These are phyloP conservation scores for Rissa tridactyla DNA, from an alignment of 2,113 vertebrate species.

Conservation along the genomic window DNA sequence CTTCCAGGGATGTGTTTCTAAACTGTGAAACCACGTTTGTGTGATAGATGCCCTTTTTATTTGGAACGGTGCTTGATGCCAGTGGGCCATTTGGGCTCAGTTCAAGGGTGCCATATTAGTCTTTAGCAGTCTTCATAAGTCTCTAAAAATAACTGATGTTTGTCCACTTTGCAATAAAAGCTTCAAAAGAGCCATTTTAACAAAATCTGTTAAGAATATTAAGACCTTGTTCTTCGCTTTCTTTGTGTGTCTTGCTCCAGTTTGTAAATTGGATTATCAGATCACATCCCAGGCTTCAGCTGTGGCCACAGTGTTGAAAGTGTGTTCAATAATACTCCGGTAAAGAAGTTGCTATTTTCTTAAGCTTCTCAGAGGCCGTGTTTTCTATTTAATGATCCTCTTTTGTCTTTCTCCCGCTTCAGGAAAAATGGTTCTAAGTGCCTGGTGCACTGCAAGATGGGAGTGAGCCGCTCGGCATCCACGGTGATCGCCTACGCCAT, in stretches of 20 bases:
- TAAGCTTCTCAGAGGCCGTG: not conserved
- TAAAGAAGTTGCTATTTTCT: not conserved
- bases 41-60: not conserved
- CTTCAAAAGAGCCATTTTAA: not conserved
- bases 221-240: not conserved
- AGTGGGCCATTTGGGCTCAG: not conserved
- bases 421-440: slow-evolving; percentile 96
- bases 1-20: not conserved
- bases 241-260: slow-evolving; percentile 6
- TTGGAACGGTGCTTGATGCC: not conserved
- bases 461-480: slow-evolving; percentile 95
- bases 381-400: not conserved
- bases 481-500: slow-evolving; percentile 97
- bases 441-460: slow-evolving; percentile 99
- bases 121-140: not conserved
- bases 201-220: not conserved
- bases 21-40: fast-evolving
- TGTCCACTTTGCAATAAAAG: not conserved
- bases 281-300: not conserved
- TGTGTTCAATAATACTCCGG: not conserved
- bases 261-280: slow-evolving; percentile 45
- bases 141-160: not conserved
- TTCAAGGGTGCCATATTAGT: not conserved
- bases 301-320: not conserved
- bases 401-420: not conserved